phyloP scores from a whole-genome alignment of 2,797 vertebrate species.

The Artibeus lituratus region DNA sequence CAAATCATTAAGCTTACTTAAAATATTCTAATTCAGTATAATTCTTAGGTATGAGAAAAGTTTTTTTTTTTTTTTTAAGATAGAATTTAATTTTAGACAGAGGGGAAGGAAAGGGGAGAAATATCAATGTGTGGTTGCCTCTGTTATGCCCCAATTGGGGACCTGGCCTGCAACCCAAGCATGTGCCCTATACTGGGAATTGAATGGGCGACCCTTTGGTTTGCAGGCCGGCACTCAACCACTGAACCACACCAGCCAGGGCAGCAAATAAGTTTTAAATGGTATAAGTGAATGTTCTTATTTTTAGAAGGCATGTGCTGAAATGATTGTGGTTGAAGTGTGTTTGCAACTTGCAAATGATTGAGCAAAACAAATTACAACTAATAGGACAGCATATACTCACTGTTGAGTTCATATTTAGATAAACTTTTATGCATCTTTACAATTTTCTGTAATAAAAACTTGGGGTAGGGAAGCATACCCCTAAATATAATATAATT shows the following conservation, averaged over 20 bases:
- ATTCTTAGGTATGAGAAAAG: neutral
- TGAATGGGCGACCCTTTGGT: too few relatives aligned
- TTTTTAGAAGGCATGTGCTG: neutral
- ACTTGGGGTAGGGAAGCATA: neutral
- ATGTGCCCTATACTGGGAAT: too few relatives aligned
- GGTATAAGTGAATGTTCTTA: neutral
- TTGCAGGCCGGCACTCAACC: too few relatives aligned
- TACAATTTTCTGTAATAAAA: constrained; percentile 5
- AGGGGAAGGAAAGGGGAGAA: too few relatives aligned
- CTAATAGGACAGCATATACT: neutral
- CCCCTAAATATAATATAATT: neutral
- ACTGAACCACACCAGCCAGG: too few relatives aligned
- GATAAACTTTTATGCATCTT: neutral
- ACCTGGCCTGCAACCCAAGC: too few relatives aligned
- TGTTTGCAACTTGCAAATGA: neutral
- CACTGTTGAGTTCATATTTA: neutral
- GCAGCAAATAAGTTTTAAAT: neutral
- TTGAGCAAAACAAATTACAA: neutral
- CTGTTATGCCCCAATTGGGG: too few relatives aligned
- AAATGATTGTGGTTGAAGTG: constrained; percentile 21
- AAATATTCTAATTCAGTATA: neutral
- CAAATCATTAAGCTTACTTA: neutral
- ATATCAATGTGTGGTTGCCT: too few relatives aligned
- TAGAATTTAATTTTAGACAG: neutral
- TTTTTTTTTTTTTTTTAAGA: neutral